These are phyloP conservation scores for Carduelis carduelis DNA, from an alignment of 2,797 vertebrate genomes.

Conservation along the genomic window DNA sequence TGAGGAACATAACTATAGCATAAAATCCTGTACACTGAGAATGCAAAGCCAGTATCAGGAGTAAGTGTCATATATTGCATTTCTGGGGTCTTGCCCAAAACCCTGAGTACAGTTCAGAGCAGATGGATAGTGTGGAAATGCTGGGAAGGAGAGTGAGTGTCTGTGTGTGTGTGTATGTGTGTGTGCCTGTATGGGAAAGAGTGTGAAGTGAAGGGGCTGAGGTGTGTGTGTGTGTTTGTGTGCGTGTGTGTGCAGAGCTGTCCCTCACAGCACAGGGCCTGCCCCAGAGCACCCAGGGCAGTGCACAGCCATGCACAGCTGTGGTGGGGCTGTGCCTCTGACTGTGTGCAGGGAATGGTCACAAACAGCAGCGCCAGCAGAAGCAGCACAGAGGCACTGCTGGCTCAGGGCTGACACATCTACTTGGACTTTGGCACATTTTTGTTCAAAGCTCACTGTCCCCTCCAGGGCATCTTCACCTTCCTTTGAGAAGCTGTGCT, in stretches of 20 bases:
- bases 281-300: not conserved
- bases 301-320: not conserved
- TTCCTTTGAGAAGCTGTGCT: not conserved
- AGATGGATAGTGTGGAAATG: not conserved
- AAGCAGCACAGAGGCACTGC: not conserved
- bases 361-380: not conserved
- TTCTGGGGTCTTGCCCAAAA: not conserved
- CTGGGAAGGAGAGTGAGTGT: not conserved
- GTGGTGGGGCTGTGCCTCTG: too few relatives aligned
- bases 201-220: too few relatives aligned
- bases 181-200: too few relatives aligned
- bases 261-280: not conserved
- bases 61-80: not conserved
- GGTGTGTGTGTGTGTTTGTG: too few relatives aligned
- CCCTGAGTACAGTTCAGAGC: not conserved
- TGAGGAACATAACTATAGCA: not conserved
- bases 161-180: rapidly evolving
- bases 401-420: not conserved
- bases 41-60: not conserved
- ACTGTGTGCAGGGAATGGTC: not conserved
- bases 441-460: not conserved
- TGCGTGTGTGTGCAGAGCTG: not conserved
- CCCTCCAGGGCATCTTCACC: not conserved
- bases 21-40: not conserved
- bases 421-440: not conserved